Percentiles rank a stretch among this genome's conserved stretches.
Evolutionary conservation across 1,140 invertebrate species (phyloP).

Genomic region (Acromyrmex heyeri): DNA sequence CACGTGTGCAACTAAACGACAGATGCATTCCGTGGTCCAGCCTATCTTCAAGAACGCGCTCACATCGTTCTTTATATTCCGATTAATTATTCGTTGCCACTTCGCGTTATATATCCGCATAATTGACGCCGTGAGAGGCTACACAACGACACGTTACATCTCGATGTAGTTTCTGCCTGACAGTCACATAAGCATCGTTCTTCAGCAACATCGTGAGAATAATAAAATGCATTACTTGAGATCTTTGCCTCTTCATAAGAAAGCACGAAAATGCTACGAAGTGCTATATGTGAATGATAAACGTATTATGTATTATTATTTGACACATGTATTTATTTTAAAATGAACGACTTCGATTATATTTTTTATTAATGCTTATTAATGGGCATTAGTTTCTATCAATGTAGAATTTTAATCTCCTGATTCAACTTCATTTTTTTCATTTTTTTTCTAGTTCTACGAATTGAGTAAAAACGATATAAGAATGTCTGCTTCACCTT

Average conservation of each 20-base stretch:
- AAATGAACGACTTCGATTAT: neutral
- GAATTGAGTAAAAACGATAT: neutral
- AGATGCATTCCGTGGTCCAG: conserved; percentile 64
- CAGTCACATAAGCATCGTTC: conserved; percentile 50
- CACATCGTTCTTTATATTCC: conserved; percentile 22
- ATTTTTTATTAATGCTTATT: neutral
- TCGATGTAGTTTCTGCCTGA: conserved; percentile 65
- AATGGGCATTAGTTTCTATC: no score
- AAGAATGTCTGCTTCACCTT: neutral
- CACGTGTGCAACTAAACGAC: conserved; percentile 93
- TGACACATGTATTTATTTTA: neutral
- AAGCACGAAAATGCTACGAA: neutral
- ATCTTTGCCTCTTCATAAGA: neutral
- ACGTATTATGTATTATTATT: conserved; percentile 22
- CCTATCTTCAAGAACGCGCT: conserved; percentile 67
- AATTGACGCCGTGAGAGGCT: conserved; percentile 71
- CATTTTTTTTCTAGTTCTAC: no score
- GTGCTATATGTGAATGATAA: neutral
- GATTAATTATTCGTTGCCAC: conserved; percentile 36
- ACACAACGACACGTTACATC: conserved; percentile 63
- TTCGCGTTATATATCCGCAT: conserved; percentile 32
- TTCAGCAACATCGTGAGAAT: conserved; percentile 40
- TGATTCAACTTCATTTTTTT: no score
- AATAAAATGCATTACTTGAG: neutral
- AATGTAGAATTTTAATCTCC: no score